Conservation (phyloP, 2,113 vertebrate species). For the Zosterops japonicus region DNA sequence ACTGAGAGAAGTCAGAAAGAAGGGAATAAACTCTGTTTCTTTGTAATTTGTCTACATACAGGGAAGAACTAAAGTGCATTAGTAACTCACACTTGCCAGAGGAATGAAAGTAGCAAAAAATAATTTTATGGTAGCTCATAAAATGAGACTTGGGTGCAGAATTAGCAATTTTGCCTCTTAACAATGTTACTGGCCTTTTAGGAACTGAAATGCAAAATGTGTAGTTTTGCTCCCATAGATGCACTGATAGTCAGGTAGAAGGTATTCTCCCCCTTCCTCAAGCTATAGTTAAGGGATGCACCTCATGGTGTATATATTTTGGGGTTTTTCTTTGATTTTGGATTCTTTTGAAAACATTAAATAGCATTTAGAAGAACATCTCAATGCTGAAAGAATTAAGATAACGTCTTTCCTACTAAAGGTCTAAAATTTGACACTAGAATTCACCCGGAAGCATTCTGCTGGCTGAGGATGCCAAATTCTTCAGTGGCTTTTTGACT, state of each 20-base stretch:
- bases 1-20: neutral
- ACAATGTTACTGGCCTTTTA: neutral
- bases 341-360: neutral
- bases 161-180: neutral
- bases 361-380: neutral
- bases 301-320: neutral
- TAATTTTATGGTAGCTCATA: neutral
- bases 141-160: neutral
- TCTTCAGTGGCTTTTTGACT: neutral
- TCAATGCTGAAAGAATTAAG: neutral
- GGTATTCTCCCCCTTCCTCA: neutral
- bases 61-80: neutral
- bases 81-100: neutral
- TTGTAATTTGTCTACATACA: neutral
- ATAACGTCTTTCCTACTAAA: neutral
- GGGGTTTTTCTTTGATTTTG: neutral
- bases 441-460: neutral
- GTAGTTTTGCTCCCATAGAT: neutral
- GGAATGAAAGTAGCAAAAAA: neutral
- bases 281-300: neutral
- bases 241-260: neutral
- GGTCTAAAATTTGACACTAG: rapidly evolving
- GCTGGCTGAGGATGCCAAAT: neutral
- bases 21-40: neutral
- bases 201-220: neutral